phyloP scores from a whole-genome alignment of 2,113 vertebrate species.

The Halcyon malimbica region DNA sequence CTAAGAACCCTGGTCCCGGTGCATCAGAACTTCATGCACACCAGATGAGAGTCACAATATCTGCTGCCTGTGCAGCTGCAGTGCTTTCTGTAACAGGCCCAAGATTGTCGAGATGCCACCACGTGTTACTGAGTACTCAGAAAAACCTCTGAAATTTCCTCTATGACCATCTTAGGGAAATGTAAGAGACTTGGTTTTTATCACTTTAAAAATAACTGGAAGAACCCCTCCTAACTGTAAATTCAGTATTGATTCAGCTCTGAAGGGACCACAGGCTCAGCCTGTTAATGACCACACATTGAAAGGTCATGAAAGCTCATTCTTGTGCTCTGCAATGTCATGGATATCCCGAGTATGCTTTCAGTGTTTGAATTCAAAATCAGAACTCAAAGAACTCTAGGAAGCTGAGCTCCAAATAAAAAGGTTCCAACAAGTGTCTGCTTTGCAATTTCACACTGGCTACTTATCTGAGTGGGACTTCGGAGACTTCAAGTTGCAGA shows the following conservation, averaged over 20 bases:
- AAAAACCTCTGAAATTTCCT: background rate
- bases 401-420: background rate
- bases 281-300: background rate
- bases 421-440: background rate
- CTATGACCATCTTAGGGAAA: background rate
- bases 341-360: background rate
- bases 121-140: background rate
- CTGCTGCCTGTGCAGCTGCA: background rate
- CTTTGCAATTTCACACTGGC: background rate
- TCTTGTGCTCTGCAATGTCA: background rate
- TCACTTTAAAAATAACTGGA: background rate
- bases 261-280: background rate
- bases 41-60: rapidly evolving
- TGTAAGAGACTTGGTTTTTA: background rate
- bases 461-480: background rate
- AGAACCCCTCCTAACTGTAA: background rate
- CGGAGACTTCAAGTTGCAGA: background rate
- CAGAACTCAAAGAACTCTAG: background rate
- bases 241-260: background rate
- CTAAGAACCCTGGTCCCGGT: background rate
- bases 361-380: background rate
- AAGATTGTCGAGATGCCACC: background rate
- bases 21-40: background rate
- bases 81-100: background rate
- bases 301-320: background rate